Conservation (phyloP, 2,888 invertebrate genomes). For the Hedychridium roseum region DNA sequence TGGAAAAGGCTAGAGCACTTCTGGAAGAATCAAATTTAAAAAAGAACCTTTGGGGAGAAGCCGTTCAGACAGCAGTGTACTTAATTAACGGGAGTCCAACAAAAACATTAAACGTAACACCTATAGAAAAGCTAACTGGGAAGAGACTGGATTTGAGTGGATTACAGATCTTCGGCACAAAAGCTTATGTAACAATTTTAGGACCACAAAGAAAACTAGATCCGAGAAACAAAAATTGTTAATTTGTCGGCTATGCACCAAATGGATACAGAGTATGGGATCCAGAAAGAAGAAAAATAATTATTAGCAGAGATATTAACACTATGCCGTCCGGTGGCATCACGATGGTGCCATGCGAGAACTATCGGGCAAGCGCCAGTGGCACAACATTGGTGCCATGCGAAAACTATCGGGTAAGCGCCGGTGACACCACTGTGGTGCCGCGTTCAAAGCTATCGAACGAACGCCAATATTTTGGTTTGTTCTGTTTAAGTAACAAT, state of each 20-base stretch:
- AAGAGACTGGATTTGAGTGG: slow-evolving; percentile 39
- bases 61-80: neutral
- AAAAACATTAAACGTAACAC: slow-evolving; percentile 29
- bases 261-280: slow-evolving; percentile 38
- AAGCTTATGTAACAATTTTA: slow-evolving; percentile 36
- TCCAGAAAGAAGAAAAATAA: slow-evolving; percentile 26
- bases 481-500: too few relatives aligned
- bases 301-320: slow-evolving; percentile 21
- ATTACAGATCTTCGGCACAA: slow-evolving; percentile 42
- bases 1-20: slow-evolving; percentile 2
- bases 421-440: too few relatives aligned
- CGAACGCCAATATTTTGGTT: too few relatives aligned
- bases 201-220: slow-evolving; percentile 41
- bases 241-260: slow-evolving; percentile 33
- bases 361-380: too few relatives aligned
- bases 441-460: too few relatives aligned
- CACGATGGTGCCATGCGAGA: too few relatives aligned
- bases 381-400: too few relatives aligned
- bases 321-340: too few relatives aligned
- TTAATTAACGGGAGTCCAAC: slow-evolving; percentile 30
- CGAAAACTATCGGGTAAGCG: too few relatives aligned
- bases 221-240: slow-evolving; percentile 32
- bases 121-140: slow-evolving; percentile 40
- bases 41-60: slow-evolving; percentile 43
- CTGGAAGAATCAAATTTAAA: slow-evolving; percentile 34